A percentile compares a stretch with the other conserved stretches of the same genome.
These are phyloP conservation scores for Hermodice carunculata DNA, from an alignment of 2,888 invertebrate species.

Conservation along the genomic window DNA sequence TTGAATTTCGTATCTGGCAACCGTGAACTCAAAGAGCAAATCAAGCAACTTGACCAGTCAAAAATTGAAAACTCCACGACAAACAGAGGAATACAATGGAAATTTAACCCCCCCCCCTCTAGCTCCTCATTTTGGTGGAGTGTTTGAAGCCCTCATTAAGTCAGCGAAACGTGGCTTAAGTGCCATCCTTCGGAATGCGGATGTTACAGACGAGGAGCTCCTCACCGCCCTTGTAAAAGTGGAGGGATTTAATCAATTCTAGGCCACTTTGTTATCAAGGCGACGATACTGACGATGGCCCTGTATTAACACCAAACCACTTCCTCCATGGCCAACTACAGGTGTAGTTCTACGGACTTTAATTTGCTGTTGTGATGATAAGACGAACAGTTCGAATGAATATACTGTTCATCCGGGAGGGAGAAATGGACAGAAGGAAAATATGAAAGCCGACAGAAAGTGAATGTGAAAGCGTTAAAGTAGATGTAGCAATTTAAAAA, in stretches of 20 bases:
- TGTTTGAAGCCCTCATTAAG: constrained; percentile 20
- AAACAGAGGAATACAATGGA: constrained; percentile 8
- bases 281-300: not conserved
- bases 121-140: constrained; percentile 24
- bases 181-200: constrained; percentile 15
- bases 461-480: too few relatives aligned
- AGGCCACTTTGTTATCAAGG: constrained; percentile 25
- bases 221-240: constrained; percentile 15
- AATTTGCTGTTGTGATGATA: too few relatives aligned
- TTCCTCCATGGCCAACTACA: too few relatives aligned
- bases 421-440: too few relatives aligned
- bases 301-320: too few relatives aligned
- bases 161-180: constrained; percentile 15
- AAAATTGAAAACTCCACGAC: not conserved
- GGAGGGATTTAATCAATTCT: constrained; percentile 16
- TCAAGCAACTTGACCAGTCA: constrained; percentile 4
- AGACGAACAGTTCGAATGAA: too few relatives aligned
- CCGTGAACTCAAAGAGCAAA: constrained; percentile 4
- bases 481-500: too few relatives aligned
- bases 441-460: too few relatives aligned
- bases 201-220: constrained; percentile 20
- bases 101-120: constrained; percentile 21
- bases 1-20: constrained; percentile 17
- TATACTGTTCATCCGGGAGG: too few relatives aligned
- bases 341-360: too few relatives aligned